Percentiles rank a stretch among this genome's conserved stretches.
These are phyloP conservation scores for Napeogenes inachia DNA, from an alignment of 2,888 invertebrate species.

Conservation along the genomic window DNA sequence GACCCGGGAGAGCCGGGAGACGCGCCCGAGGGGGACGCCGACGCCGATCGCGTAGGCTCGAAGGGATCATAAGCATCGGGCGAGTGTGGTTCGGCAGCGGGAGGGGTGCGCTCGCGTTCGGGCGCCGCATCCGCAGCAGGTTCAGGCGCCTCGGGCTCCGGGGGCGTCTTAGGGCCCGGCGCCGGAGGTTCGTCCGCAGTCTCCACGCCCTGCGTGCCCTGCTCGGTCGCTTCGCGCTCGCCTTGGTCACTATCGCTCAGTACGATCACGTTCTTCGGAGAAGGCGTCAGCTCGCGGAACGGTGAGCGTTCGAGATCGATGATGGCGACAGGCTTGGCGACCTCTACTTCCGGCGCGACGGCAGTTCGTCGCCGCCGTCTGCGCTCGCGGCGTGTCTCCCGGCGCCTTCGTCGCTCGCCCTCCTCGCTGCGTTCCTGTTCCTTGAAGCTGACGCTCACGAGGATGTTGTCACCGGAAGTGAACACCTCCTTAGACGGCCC, in stretches of 20 bases:
- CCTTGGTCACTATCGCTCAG: slow-evolving; percentile 87
- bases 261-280: slow-evolving; percentile 88
- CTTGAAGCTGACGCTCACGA: slow-evolving; percentile 94
- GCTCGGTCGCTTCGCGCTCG: slow-evolving; percentile 55
- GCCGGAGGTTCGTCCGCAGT: slow-evolving; percentile 40
- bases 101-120: slow-evolving; percentile 55
- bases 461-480: slow-evolving; percentile 94
- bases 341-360: slow-evolving; percentile 35
- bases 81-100: slow-evolving; percentile 83
- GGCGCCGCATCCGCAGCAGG: slow-evolving; percentile 44
- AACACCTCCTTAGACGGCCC: slow-evolving; percentile 92
- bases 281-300: slow-evolving; percentile 88
- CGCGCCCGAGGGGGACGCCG: slow-evolving; percentile 77
- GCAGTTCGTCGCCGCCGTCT: slow-evolving; percentile 38
- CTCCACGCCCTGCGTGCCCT: slow-evolving; percentile 43
- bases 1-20: slow-evolving; percentile 80
- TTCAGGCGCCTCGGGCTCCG: slow-evolving; percentile 37
- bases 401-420: slow-evolving; percentile 47
- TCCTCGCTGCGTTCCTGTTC: slow-evolving; percentile 74
- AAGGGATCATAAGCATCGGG: slow-evolving; percentile 94
- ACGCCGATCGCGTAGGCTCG: slow-evolving; percentile 90
- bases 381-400: slow-evolving; percentile 35
- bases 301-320: slow-evolving; percentile 92
- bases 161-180: slow-evolving; percentile 34
- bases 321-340: slow-evolving; percentile 85